Evolutionary conservation across 2,113 vertebrate genomes (phyloP).

Genomic region (cattle (Bos taurus)): DNA sequence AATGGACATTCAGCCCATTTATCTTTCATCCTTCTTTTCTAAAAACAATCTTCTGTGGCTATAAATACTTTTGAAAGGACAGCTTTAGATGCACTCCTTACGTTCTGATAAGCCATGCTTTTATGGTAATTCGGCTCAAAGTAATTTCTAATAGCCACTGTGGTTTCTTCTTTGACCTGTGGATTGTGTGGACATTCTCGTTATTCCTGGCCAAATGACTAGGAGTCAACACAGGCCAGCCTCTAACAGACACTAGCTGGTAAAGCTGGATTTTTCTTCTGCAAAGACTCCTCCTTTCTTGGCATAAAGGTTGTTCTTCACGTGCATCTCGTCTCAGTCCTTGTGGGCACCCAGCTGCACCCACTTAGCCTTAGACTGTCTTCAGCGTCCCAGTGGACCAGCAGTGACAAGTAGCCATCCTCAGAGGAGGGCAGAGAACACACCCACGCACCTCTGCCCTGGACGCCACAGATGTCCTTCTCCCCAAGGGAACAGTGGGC

Average conservation of each 20-base stretch:
- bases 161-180: not conserved
- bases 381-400: not conserved
- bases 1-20: not conserved
- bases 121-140: not conserved
- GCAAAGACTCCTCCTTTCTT: not conserved
- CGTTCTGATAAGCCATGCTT: not conserved
- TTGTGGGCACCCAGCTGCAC: not conserved
- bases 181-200: not conserved
- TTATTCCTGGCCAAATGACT: not conserved
- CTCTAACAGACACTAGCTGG: not conserved
- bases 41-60: not conserved
- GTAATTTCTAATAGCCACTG: not conserved
- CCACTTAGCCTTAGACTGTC: not conserved
- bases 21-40: not conserved
- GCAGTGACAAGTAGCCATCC: too few species aligned
- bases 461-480: too few species aligned
- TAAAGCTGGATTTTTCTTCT: not conserved
- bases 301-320: not conserved
- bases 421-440: not conserved
- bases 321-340: not conserved
- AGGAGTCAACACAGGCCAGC: not conserved
- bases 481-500: not conserved
- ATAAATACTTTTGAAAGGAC: not conserved
- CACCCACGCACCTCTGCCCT: too few species aligned
- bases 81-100: not conserved